Evolutionary conservation across 2,888 invertebrate species (phyloP).

Genomic region (Archaeoteleia sp.): DNA sequence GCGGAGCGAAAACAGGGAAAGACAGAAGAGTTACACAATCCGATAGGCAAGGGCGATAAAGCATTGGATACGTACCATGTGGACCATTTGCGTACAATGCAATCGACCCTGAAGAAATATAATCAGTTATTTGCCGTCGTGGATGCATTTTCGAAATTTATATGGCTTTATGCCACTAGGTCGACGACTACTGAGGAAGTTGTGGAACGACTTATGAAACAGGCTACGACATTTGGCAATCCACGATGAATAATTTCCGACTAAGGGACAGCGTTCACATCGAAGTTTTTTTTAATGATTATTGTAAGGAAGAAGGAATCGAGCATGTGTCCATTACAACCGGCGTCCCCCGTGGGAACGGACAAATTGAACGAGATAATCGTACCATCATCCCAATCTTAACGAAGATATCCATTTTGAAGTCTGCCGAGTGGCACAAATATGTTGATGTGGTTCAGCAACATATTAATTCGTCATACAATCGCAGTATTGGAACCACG

Average conservation of each 20-base stretch:
- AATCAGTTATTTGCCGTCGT: constrained; percentile 62
- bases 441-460: constrained; percentile 18
- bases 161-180: constrained; percentile 64
- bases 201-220: constrained; percentile 23
- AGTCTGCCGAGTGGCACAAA: constrained; percentile 46
- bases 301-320: too few species aligned
- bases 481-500: constrained; percentile 17
- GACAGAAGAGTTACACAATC: too few species aligned
- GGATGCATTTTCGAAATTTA: constrained; percentile 65
- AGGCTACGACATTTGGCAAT: constrained; percentile 46
- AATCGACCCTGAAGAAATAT: constrained; percentile 60
- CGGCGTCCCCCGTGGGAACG: constrained; percentile 67
- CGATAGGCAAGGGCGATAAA: too few species aligned
- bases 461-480: background rate
- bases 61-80: too few species aligned
- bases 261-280: constrained; percentile 38
- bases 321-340: too few species aligned
- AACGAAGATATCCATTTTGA: constrained; percentile 63
- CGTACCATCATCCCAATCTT: constrained; percentile 65
- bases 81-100: constrained; percentile 66
- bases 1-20: too few species aligned
- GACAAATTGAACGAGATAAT: constrained; percentile 67
- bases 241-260: constrained; percentile 40
- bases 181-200: constrained; percentile 57
- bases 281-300: too few species aligned